Base-by-base conservation (phyloP, 2,113 vertebrate genomes). In the Poecilia latipinna region DNA sequence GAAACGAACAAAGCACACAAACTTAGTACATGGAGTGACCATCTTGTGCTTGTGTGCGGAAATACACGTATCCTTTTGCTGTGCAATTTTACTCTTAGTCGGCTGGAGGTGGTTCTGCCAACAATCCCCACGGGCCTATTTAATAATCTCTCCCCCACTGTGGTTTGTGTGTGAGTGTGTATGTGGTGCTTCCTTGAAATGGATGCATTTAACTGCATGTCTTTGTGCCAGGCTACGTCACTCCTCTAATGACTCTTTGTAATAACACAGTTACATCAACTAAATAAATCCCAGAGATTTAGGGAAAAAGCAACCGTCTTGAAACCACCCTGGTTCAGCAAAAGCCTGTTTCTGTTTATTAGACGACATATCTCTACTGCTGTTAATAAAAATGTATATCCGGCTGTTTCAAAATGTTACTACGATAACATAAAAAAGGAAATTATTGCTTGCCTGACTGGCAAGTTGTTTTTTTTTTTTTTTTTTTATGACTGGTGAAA, bases 221-320 rank as follows among this genome's bases (percentile, higher is more conserved):
- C 77, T 86, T 68, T 29, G 77, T 90, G 84, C 89, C 89, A 86
- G 81, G 62, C 78, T 86, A 79, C 85, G 79, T 91, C 89, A 91
- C 75, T 61, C 62, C 75, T 80, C 80, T 79, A 82, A 87, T 82
- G 82, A 54, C 42, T 82, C 70, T 35, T 57, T 87, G 78, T 67
- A 92, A 82, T 61, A 88, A 90, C 82, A 85, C 65, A 74, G 64
- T 82, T 83, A 85, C 79, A 73, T 73, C 61, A 64, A 61, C 68
- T 68, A 42, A 15, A 35, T 76, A 69, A 90, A 78, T 79, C 19
- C 28, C 57, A 51, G 70, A 65, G 62, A 62, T 80, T 84, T 11
- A 61, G 82, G 71, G 68, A 86, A 37, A 73, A 73, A 63, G 51
- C 73, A 83, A 37, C 64, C 83, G 42, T 65, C 72, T 74, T 63